Evolutionary conservation across 2,888 invertebrate genomes (phyloP), one percentile per base, ranked within the genome.

Genomic region (Oscheius myriophilus): DNA sequence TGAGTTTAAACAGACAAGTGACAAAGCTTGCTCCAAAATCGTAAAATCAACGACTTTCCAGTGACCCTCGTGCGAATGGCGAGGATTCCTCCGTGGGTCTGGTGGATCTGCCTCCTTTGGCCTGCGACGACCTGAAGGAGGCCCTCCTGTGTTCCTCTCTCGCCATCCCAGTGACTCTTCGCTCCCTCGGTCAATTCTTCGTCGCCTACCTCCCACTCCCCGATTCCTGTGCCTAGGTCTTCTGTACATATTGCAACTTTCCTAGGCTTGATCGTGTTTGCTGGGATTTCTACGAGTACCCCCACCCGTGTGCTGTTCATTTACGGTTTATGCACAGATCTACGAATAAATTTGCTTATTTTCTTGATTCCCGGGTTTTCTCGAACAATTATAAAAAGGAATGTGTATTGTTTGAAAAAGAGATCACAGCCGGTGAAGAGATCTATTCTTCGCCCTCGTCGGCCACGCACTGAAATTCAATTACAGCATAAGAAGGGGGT

Each of bases 61-160:
- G 81, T 57, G 84, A 84, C 67, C 84, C 84, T 0, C 79, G 84
- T 26, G 84, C 82, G 2, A 84, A 80, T 51, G 84, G 84, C 21
- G 76, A 79, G 51, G 84, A 84, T 65, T 73, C 83, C 9, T 82
- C 82, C 6, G 84, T 84, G 1, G 79, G 82, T 23, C 53, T 82
- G 2, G 53, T 84, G 23, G 81, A 81, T 45, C 58, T 82, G 14
- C 83, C 84, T 3, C 59, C 68, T 12, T 64, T 70, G 11, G 73
- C 72, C 45, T 73, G 73, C 59, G 64, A 75, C 41, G 61, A 71
- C 25, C 65, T 84, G 45, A 72, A 75, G 49, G 81, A 82, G 46
- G 51, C 76, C 16, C 72, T 84, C 0, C 69, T 84, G 6, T 52
- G 73, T 7, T 81, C 81, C 62, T 78, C 77, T 4, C 69, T 77